Evolutionary conservation across 2,113 vertebrate genomes (phyloP), one percentile per base, ranked within the genome.

Genomic region (Plecturocebus donacophilus): DNA sequence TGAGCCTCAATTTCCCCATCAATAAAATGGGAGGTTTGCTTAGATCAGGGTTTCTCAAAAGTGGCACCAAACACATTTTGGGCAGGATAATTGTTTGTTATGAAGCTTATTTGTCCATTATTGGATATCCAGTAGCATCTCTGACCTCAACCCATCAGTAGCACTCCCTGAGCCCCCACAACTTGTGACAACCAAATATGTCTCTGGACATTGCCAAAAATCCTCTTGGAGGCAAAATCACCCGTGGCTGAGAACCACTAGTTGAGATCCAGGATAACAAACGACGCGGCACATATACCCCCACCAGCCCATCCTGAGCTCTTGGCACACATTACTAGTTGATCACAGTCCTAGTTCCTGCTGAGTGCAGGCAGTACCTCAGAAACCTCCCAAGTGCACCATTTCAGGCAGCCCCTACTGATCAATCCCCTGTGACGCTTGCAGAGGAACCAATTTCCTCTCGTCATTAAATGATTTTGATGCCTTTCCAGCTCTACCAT

Each of bases 1-100:
- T 68, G 38, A 38, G 19, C 49, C 84, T 94, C 25, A 2, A 17
- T 68, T 88, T 94, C 52, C 54, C 88, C 86, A 56, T 1, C 32
- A 93, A 38, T 49, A 87, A 75, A 86, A 52, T 11, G 47, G 8
- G 61, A 90, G n/a, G 7, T 79, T 82, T 75, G 82, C 49, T 89
- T n/a, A 71, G 89, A 58, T 94, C 16, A 1, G 3, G 1, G 40
- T 45, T 64, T 86, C 61, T 38, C 21, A 20, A 47, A 12, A 40
- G 64, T 12, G 38, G 23, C 13, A 10, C 61, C 35, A 1, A 2
- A 30, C 58, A 13, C 16, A 12, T 75, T 40, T 73, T 2, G 70
- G n/a, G 13, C 21, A 21, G 52, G 38, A 45, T 12, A 7, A 16
- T 32, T 38, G 54, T 58, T 27, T 23, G 21, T 2, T 19, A 7